Conservation (phyloP, 2,888 invertebrate species). For the Oscheius sp. region DNA sequence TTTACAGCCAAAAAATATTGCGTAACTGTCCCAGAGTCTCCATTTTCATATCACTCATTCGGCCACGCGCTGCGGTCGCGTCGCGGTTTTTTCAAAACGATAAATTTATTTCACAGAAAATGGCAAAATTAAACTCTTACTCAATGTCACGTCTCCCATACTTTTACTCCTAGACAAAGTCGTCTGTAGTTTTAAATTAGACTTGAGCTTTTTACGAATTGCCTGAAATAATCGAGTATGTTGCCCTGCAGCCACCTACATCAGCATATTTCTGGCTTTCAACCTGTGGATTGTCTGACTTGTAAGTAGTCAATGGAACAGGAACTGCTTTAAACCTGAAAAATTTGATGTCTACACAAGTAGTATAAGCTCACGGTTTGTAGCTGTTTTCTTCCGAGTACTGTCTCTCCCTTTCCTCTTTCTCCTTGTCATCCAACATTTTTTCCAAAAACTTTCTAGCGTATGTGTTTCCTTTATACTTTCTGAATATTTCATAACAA, state of each 20-base stretch:
- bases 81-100: constrained; percentile 1
- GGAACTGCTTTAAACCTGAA: constrained; percentile 50
- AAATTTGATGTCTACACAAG: not conserved
- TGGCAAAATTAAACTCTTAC: constrained; percentile 8
- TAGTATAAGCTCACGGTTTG: not conserved
- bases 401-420: constrained; percentile 11
- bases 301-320: constrained; percentile 49
- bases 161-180: constrained; percentile 22
- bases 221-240: constrained; percentile 14
- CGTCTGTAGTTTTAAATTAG: constrained; percentile 15
- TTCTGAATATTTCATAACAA: constrained; percentile 15
- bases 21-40: too few relatives aligned
- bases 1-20: too few relatives aligned
- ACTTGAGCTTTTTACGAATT: constrained; percentile 10
- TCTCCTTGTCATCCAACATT: constrained; percentile 28
- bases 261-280: constrained; percentile 46
- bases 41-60: too few relatives aligned
- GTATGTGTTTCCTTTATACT: constrained; percentile 34
- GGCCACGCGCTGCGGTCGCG: constrained; percentile 15
- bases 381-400: constrained; percentile 17
- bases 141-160: constrained; percentile 8
- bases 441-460: constrained; percentile 37
- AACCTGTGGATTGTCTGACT: constrained; percentile 44
- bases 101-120: not conserved
- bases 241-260: not conserved